Evolutionary conservation across 2,113 vertebrate genomes (phyloP).

Genomic region (Dendropsophus ebraccatus): DNA sequence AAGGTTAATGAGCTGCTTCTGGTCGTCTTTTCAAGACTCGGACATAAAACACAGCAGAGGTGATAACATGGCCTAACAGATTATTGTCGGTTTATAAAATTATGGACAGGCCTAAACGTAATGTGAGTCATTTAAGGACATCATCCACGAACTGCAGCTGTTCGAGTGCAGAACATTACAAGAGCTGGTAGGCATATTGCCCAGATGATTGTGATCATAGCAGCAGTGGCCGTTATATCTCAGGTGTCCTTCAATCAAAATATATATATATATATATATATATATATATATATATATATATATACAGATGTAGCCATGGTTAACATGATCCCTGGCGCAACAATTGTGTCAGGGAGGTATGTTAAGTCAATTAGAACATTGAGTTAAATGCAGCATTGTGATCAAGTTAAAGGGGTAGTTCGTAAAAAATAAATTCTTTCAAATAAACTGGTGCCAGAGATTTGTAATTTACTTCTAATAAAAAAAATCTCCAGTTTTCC

Average conservation of each 20-base stretch:
- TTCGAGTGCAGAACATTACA: not conserved
- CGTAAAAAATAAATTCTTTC: no score
- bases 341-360: no score
- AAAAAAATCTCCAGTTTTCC: no score
- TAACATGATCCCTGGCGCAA: no score
- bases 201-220: not conserved
- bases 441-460: no score
- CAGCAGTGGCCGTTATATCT: not conserved
- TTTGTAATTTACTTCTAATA: no score
- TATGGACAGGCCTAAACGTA: not conserved
- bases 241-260: not conserved
- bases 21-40: not conserved
- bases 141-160: not conserved
- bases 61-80: not conserved
- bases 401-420: no score
- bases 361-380: no score
- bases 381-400: no score
- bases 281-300: no score
- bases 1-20: not conserved
- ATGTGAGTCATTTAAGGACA: constrained; percentile 3
- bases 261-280: not conserved
- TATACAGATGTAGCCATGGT: no score
- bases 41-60: not conserved
- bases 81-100: not conserved
- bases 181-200: not conserved